Base-by-base conservation (phyloP, 2,888 invertebrate species). In the Drosophila antonietae region DNA sequence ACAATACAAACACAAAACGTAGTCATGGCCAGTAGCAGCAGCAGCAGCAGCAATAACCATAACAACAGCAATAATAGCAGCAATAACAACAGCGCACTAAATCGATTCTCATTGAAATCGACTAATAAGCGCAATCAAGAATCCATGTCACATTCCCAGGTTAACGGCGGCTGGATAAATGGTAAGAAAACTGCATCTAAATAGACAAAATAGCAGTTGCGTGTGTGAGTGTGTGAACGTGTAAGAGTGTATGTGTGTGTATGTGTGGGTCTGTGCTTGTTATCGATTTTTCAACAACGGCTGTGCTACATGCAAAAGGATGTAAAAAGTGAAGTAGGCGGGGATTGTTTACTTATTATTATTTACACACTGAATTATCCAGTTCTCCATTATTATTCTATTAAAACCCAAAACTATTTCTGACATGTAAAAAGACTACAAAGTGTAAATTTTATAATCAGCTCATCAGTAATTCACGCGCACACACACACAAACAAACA, bases 91-190 rank as follows among this genome's bases (percentile, higher is more conserved):
- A 91, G 90, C 75, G 83, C 91, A 5, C 68, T 81, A 33, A 81
- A 89, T 75, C 77, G 91, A 59, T 81, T 91, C 63, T 82, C 86
- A 56, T 73, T 91, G 15, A 91, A 91, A 70, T 77, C 89, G 23
- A 95, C 96, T 76, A 94, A 95, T 73, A 96, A 96, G 94, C 95
- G 96, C 89, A 95, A 95, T 92, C 96, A 95, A 91, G 96, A 96
- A 91, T 95, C 94, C 91, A 95, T 97, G 94, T 95, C 96, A 76
- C 96, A 96, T 86, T 95, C 96, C 62, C 97, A 97, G 94, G 96
- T 96, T 47, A 96, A 96, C 93, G 95, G 96, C 90, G 95, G 96
- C 90, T 97, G 97, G 97, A 96, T 96, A 94, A 96, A 97, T 93
- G 97, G 97, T 97, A 94, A 96, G 92, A 95, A 69, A 61, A 63